These are phyloP conservation scores for Linhomoeus sp. DNA, from an alignment of 2,888 invertebrate species.

Conservation along the genomic window DNA sequence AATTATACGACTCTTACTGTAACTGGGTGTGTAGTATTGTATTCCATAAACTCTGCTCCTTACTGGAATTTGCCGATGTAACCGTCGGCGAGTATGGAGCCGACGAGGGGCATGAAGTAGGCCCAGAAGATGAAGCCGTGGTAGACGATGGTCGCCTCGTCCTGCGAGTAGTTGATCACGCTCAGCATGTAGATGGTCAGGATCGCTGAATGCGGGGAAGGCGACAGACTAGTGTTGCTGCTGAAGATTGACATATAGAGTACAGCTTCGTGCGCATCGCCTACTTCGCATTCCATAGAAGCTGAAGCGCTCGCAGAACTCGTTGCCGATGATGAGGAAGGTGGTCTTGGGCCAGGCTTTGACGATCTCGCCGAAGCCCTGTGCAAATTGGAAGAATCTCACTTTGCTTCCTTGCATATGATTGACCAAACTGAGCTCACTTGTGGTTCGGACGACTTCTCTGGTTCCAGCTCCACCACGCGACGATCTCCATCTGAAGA, in stretches of 20 bases:
- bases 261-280: no score
- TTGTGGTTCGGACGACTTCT: no score
- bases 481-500: no score
- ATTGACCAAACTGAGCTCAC: no score
- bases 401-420: no score
- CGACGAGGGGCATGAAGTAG: slow-evolving; percentile 67
- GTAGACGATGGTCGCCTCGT: slow-evolving; percentile 61
- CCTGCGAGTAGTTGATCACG: slow-evolving; percentile 49
- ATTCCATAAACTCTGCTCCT: no score
- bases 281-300: slow-evolving; percentile 92
- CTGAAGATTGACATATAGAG: no score
- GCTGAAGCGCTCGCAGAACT: slow-evolving; percentile 90
- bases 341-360: slow-evolving; percentile 56
- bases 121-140: slow-evolving; percentile 72
- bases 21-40: no score
- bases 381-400: no score
- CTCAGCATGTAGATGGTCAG: slow-evolving; percentile 65
- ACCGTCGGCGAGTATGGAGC: slow-evolving; percentile 82
- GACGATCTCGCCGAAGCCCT: neutral
- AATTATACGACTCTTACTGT: no score
- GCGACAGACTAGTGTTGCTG: no score
- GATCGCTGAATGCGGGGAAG: slow-evolving; percentile 57
- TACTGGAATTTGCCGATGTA: slow-evolving; percentile 65
- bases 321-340: slow-evolving; percentile 80
- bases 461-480: no score